A percentile compares a stretch with the other conserved stretches of the same genome.
Conservation (phyloP, 2,888 invertebrate genomes). For the Synanthedon tipuliformis region DNA sequence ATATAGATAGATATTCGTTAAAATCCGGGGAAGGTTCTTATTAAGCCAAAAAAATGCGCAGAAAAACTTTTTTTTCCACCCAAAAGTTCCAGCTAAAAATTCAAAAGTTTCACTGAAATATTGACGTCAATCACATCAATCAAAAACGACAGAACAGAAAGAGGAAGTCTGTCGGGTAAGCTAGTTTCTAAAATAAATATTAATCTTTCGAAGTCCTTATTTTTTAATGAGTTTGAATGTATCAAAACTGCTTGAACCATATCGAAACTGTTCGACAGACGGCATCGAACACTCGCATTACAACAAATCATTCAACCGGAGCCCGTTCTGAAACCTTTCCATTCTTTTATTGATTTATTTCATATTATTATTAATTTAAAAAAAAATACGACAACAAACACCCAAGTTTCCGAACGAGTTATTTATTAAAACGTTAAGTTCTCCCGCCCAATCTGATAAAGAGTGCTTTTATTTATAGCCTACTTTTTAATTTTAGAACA, state of each 20-base stretch:
- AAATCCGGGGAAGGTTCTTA: too few relatives aligned
- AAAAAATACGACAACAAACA: slow-evolving; percentile 22
- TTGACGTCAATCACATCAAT: too few relatives aligned
- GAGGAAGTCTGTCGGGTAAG: too few relatives aligned
- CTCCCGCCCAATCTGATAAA: slow-evolving; percentile 55
- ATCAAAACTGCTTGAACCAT: neutral
- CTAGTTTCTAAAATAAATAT: too few relatives aligned
- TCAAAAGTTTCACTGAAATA: too few relatives aligned
- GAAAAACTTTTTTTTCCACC: too few relatives aligned
- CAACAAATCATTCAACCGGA: slow-evolving; percentile 66
- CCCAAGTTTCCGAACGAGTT: slow-evolving; percentile 27
- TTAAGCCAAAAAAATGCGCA: too few relatives aligned
- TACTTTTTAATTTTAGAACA: slow-evolving; percentile 26
- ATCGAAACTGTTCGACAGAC: slow-evolving; percentile 24
- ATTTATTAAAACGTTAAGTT: slow-evolving; percentile 54
- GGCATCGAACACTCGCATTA: slow-evolving; percentile 54
- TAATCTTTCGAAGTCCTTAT: neutral
- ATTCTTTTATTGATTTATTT: slow-evolving; percentile 68
- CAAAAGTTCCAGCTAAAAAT: too few relatives aligned
- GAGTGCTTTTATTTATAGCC: slow-evolving; percentile 37
- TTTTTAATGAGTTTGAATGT: neutral
- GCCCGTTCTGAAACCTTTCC: slow-evolving; percentile 56
- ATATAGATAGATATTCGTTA: too few relatives aligned
- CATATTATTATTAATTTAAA: slow-evolving; percentile 65
- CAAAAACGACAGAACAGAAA: too few relatives aligned